phyloP scores from a whole-genome alignment of 2,888 invertebrate species.

The Autographa pulchrina region DNA sequence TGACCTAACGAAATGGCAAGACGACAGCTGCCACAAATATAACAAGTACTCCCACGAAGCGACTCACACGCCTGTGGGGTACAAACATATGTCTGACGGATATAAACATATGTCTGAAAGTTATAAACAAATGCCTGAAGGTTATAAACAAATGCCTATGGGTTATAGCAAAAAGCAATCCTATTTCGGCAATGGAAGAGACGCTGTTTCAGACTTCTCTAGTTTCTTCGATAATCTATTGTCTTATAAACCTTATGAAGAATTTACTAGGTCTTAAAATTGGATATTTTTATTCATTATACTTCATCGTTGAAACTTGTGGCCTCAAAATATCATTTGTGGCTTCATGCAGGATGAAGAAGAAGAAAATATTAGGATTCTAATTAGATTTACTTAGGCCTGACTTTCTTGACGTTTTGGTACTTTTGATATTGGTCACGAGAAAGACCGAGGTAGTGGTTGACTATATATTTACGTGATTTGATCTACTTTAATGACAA shows the following conservation, averaged over 20 bases:
- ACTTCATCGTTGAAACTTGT: too few relatives aligned
- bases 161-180: constrained; percentile 26
- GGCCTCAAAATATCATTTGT: too few relatives aligned
- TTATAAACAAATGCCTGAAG: constrained; percentile 25
- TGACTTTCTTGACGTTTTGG: too few relatives aligned
- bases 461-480: too few relatives aligned
- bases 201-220: constrained; percentile 48
- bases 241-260: constrained; percentile 22
- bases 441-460: too few relatives aligned
- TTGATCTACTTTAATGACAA: too few relatives aligned
- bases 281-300: background rate
- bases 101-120: background rate
- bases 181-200: constrained; percentile 21
- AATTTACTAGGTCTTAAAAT: background rate
- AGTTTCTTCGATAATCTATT: constrained; percentile 60
- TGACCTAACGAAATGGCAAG: constrained; percentile 73
- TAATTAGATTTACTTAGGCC: too few relatives aligned
- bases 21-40: constrained; percentile 64
- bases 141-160: constrained; percentile 32
- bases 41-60: constrained; percentile 46
- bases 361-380: too few relatives aligned
- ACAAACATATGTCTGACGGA: constrained; percentile 37
- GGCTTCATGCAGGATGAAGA: too few relatives aligned
- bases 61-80: constrained; percentile 36
- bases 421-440: too few relatives aligned